Percentiles rank a stretch among this genome's conserved stretches.
Evolutionary conservation across 2,113 vertebrate species (phyloP).

Genomic region (Natator depressus): DNA sequence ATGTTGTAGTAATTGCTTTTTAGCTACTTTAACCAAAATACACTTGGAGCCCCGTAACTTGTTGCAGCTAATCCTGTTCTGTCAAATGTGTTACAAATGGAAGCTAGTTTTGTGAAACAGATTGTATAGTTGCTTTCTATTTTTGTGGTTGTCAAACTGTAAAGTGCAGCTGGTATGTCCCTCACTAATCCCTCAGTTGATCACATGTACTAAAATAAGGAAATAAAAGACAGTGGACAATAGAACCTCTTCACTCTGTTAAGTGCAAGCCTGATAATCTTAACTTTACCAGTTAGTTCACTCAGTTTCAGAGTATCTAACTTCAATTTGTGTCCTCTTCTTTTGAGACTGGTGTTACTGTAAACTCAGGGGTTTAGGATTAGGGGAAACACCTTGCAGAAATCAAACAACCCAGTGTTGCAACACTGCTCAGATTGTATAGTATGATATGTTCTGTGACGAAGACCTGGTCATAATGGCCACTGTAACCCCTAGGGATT

Average conservation of each 20-base stretch:
- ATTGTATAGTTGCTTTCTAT: conserved; percentile 53
- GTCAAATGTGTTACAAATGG: conserved; percentile 46
- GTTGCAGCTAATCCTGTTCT: conserved; percentile 56
- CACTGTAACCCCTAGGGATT: neutral
- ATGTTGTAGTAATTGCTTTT: conserved; percentile 64
- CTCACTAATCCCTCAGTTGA: conserved; percentile 8
- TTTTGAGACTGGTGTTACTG: neutral
- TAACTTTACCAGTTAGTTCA: neutral
- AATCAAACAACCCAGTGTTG: neutral
- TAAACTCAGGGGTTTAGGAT: neutral
- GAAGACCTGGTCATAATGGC: neutral
- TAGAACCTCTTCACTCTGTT: conserved; percentile 18
- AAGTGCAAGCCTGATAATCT: neutral
- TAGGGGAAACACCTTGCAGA: neutral
- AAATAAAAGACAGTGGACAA: conserved; percentile 48
- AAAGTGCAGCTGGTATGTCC: conserved; percentile 46
- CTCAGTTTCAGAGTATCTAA: neutral
- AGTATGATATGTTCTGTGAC: neutral
- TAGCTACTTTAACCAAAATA: conserved; percentile 69
- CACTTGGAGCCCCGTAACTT: conserved; percentile 72
- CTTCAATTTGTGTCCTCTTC: neutral
- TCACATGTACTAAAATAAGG: conserved; percentile 1
- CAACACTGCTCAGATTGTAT: neutral
- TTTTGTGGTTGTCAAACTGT: conserved; percentile 67
- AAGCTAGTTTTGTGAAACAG: conserved; percentile 61